phyloP scores from a whole-genome alignment of 2,797 vertebrate species.

The Glossophaga mutica region DNA sequence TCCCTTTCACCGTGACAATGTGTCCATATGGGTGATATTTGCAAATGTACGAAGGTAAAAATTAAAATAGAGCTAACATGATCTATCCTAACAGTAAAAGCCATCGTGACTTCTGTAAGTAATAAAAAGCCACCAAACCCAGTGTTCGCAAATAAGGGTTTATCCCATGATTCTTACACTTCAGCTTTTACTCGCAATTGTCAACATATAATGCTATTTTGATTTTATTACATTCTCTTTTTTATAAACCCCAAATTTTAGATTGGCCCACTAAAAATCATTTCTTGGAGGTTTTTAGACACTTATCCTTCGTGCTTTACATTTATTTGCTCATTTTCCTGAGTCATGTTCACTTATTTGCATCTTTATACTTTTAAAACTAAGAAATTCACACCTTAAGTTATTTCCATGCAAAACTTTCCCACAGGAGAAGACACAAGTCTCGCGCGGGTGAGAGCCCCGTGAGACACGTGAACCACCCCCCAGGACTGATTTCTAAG shows the following conservation, averaged over 20 bases:
- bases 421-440: background rate
- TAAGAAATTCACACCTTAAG: background rate
- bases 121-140: background rate
- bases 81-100: background rate
- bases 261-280: background rate
- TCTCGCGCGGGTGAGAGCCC: background rate
- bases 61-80: background rate
- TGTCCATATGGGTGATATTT: background rate
- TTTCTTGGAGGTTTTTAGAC: background rate
- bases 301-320: background rate
- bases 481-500: background rate
- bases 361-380: background rate
- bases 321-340: background rate
- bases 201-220: background rate
- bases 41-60: background rate
- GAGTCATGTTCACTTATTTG: background rate
- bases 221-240: background rate
- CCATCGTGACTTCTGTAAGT: background rate
- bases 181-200: background rate
- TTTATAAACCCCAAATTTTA: background rate
- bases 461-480: background rate
- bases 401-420: background rate
- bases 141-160: background rate
- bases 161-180: background rate
- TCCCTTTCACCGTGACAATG: background rate